Percentiles rank a stretch among this genome's conserved stretches.
phyloP scores from a whole-genome alignment of 2,888 invertebrate genomes.

The Cyclophora punctaria region DNA sequence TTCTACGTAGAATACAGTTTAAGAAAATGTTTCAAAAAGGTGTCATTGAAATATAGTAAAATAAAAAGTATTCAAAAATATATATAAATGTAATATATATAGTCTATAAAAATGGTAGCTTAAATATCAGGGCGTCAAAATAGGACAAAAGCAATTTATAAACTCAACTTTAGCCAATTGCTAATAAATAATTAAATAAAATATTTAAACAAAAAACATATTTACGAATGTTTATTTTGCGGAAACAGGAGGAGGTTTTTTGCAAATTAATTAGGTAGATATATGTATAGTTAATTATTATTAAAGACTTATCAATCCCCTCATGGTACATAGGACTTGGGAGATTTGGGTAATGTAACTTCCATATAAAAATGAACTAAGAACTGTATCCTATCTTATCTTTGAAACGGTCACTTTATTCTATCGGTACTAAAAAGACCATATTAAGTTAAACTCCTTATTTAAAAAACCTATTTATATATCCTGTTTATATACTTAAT shows the following conservation, averaged over 20 bases:
- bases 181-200: slow-evolving; percentile 25
- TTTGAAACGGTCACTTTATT: no score
- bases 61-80: not conserved
- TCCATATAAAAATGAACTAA: slow-evolving; percentile 34
- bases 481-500: no score
- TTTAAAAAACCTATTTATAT: no score
- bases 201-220: slow-evolving; percentile 32
- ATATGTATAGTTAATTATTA: slow-evolving; percentile 36
- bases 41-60: not conserved
- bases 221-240: slow-evolving; percentile 39
- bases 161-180: slow-evolving; percentile 20
- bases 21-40: no score
- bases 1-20: no score
- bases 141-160: slow-evolving; percentile 41
- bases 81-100: slow-evolving; percentile 12
- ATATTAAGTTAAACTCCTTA: no score
- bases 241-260: slow-evolving; percentile 71
- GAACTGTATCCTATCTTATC: no score
- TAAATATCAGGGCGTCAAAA: slow-evolving; percentile 65
- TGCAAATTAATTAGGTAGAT: slow-evolving; percentile 18
- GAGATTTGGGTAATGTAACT: slow-evolving; percentile 43
- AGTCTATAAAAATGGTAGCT: slow-evolving; percentile 22
- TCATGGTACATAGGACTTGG: slow-evolving; percentile 50
- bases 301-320: slow-evolving; percentile 44
- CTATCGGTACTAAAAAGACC: no score